Percentiles rank a stretch among this genome's conserved stretches.
These are phyloP conservation scores for Samia ricini DNA, from an alignment of 1,140 invertebrate genomes.

Conservation along the genomic window DNA sequence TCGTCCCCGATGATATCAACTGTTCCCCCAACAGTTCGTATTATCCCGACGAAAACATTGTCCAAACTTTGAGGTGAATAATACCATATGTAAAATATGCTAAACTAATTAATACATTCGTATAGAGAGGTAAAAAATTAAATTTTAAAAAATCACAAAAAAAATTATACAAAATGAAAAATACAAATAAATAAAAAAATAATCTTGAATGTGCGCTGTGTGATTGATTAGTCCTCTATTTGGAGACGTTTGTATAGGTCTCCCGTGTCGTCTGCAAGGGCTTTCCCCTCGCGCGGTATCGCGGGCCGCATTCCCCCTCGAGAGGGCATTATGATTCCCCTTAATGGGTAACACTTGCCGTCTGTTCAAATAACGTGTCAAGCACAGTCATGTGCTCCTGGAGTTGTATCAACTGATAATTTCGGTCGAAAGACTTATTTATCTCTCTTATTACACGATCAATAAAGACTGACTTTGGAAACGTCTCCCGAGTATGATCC, in stretches of 20 bases:
- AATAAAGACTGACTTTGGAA: constrained; percentile 44
- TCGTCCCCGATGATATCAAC: constrained; percentile 34
- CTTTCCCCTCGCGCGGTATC: too few species aligned
- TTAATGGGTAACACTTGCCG: constrained; percentile 64
- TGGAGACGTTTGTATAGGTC: constrained; percentile 21
- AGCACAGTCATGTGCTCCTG: constrained; percentile 16
- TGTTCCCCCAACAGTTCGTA: background rate
- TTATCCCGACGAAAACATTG: constrained; percentile 43
- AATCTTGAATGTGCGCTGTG: constrained; percentile 72
- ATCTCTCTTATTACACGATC: too few species aligned
- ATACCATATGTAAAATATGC: constrained; percentile 65
- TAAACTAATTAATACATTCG: constrained; percentile 66
- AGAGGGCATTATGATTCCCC: constrained; percentile 23
- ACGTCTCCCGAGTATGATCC: constrained; percentile 29
- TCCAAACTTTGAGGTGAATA: constrained; percentile 45
- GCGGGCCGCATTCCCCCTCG: background rate
- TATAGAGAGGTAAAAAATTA: constrained; percentile 41
- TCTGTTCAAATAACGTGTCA: constrained; percentile 52
- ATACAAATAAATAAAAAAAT: constrained; percentile 58
- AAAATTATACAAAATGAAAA: constrained; percentile 45
- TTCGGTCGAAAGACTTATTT: constrained; percentile 20
- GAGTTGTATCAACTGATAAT: constrained; percentile 4
- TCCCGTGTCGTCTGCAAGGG: constrained; percentile 1
- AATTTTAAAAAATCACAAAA: constrained; percentile 42
- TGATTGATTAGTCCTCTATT: constrained; percentile 65